Evolutionary conservation across 2,888 invertebrate genomes (phyloP), one percentile per base, ranked within the genome.

Genomic region (Bugulina stolonifera): DNA sequence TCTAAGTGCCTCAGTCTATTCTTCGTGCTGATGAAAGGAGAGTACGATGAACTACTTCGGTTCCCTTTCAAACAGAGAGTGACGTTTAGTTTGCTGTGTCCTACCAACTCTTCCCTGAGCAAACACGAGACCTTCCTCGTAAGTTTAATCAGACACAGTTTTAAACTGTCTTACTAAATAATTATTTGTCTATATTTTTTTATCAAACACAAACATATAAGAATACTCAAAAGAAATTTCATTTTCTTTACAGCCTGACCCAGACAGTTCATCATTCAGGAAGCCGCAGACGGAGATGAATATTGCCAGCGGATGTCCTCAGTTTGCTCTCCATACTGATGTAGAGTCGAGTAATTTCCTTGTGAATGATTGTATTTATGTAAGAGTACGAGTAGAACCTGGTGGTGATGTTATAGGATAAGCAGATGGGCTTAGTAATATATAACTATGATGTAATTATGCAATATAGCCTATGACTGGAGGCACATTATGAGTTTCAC

Each of bases 231-330:
- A n/a, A n/a, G n/a, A n/a, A n/a, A n/a, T n/a, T 43, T 10, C 29
- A 29, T 14, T 64, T 2, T 79, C 82, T 0, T 84, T 84, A 75
- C 75, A 79, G 54, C 83, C 83, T 0, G 84, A 84, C 74, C 79
- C 80, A 0, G 77, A 77, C 69, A 82, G 81, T 71, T 78, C 80
- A 1, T 82, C 82, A 0, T 84, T 83, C 77, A 78, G 79, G 71
- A 75, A 80, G 34, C 84, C 84, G 1, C 77, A 77, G 14, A 76
- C 81, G 0, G 82, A 83, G 72, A 83, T 83, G 82, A 84, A 83
- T 77, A 82, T 83, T 22, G 84, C 84, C 2, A 80, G 80, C 73
- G 84, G 84, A 0, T 83, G 82, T 73, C 84, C 84, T 2, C 73
- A 81, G 70, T 84, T 84, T 73, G 76, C 34, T 14, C 64, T 34